Conservation (phyloP, 1,140 invertebrate species). For the Macrotrachela quadricornifera region DNA sequence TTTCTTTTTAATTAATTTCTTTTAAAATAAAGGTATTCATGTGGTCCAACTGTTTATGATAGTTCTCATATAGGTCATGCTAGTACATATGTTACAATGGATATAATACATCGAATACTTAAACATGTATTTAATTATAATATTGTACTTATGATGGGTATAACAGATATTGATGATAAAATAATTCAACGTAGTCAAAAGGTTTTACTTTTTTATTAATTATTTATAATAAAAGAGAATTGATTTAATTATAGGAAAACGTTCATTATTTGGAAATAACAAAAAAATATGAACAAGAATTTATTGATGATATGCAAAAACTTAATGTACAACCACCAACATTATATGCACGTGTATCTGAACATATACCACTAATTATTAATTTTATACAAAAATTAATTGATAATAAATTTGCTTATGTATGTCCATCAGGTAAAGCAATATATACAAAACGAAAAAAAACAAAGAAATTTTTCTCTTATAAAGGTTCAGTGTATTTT, state of each 20-base stretch:
- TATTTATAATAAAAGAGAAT: too few relatives aligned
- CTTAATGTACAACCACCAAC: conserved; percentile 48
- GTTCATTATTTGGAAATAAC: conserved; percentile 38
- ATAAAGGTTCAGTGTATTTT: conserved; percentile 69
- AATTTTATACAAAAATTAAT: conserved; percentile 48
- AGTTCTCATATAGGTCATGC: conserved; percentile 71
- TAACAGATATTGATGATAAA: conserved; percentile 88
- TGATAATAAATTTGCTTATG: conserved; percentile 43
- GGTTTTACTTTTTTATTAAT: conserved; percentile 16
- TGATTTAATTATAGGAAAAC: conserved; percentile 15
- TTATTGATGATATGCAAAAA: conserved; percentile 50
- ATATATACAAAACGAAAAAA: too few relatives aligned
- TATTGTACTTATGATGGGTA: conserved; percentile 58
- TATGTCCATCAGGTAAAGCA: conserved; percentile 39
- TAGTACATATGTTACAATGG: conserved; percentile 59
- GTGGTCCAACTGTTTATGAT: conserved; percentile 86
- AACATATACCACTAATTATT: conserved; percentile 54
- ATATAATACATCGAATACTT: conserved; percentile 62
- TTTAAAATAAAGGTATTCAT: conserved; percentile 41
- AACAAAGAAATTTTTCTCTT: too few relatives aligned
- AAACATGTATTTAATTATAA: conserved; percentile 51
- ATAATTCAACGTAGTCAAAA: conserved; percentile 50
- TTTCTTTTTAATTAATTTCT: too few relatives aligned
- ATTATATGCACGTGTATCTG: conserved; percentile 48
- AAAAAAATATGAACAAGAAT: conserved; percentile 53